phyloP scores from a whole-genome alignment of 2,888 invertebrate species.

The Rhyacophila evoluta region DNA sequence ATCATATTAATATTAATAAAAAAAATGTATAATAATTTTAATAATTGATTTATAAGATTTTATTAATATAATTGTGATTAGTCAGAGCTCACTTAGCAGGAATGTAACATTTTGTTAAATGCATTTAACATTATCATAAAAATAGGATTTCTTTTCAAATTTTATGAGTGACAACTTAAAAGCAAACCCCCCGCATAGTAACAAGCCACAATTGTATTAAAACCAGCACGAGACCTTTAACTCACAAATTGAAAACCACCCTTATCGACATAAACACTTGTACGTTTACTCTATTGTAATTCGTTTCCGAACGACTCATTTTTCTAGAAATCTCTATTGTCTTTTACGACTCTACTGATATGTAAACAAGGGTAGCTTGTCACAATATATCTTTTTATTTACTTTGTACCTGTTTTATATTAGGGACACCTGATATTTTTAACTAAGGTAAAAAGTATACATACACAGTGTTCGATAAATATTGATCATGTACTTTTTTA shows the following conservation, averaged over 20 bases:
- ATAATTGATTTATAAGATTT: no score
- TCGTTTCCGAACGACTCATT: not conserved
- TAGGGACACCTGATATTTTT: no score
- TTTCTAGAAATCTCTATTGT: not conserved
- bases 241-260: conserved; percentile 11
- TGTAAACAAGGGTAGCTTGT: not conserved
- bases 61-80: no score
- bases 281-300: not conserved
- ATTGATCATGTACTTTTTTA: no score
- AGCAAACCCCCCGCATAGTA: conserved; percentile 11
- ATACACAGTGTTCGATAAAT: no score
- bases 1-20: no score
- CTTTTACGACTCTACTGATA: not conserved
- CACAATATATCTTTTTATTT: not conserved
- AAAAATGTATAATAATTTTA: no score
- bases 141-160: not conserved
- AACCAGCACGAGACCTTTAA: conserved; percentile 11
- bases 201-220: conserved; percentile 30
- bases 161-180: not conserved
- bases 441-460: not conserved
- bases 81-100: not conserved
- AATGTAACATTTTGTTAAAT: not conserved
- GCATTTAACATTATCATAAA: not conserved
- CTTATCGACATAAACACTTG: not conserved
- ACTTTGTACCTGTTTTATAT: not conserved